These are phyloP conservation scores for Sarcophaga peregrina DNA, from an alignment of 1,140 invertebrate genomes.

Conservation along the genomic window DNA sequence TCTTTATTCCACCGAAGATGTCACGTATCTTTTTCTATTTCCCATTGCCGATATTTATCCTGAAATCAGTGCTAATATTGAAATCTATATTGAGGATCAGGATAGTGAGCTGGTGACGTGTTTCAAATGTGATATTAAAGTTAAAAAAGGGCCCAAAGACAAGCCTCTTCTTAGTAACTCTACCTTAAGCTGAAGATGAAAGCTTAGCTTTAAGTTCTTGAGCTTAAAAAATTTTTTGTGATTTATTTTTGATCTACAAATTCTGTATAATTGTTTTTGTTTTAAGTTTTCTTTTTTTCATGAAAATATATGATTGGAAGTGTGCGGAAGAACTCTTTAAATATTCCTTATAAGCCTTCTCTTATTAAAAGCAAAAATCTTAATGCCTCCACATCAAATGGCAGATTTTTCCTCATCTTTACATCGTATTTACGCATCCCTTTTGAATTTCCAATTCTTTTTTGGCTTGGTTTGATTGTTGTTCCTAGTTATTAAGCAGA, in stretches of 20 bases:
- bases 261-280: background rate
- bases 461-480: too few relatives aligned
- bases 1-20: conserved; percentile 60
- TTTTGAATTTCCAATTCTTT: too few relatives aligned
- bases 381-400: background rate
- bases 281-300: background rate
- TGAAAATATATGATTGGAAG: background rate
- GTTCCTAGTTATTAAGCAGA: too few relatives aligned
- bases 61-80: conserved; percentile 59
- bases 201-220: background rate
- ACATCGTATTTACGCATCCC: too few relatives aligned
- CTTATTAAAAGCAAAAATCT: background rate
- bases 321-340: background rate
- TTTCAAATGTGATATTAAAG: conserved; percentile 61
- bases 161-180: background rate
- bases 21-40: conserved; percentile 59
- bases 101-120: conserved; percentile 55
- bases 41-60: conserved; percentile 57
- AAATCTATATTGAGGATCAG: conserved; percentile 60
- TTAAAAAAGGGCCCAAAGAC: conserved; percentile 44
- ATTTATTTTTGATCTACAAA: background rate
- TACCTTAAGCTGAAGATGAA: background rate
- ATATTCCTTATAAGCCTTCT: conserved; percentile 7
- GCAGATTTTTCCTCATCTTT: background rate
- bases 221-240: background rate